Evolutionary conservation across 2,888 invertebrate genomes (phyloP), one percentile per base, ranked within the genome.

Genomic region (Tolmerus cingulatus): DNA sequence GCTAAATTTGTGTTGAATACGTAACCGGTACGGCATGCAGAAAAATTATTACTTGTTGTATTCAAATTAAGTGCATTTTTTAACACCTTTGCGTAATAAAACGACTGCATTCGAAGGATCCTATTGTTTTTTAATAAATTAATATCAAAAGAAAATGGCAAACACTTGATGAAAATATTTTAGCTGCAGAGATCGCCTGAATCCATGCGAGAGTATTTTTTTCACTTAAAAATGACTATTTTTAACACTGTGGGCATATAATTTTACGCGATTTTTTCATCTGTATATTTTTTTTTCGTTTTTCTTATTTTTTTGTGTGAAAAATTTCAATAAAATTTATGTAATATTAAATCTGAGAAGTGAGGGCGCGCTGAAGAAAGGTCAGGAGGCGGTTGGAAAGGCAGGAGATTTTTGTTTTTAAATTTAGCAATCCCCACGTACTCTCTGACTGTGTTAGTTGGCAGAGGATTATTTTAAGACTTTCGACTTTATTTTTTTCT

Each of bases 251-350:
- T 5, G 77, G 77, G 86, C 86, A 86, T 77, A 86, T 77, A 74
- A 43, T 85, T 85, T 23, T 46, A 66, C 30, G 74, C 30, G 66
- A 66, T 66, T 66, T 66, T 19, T 66, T 55, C 23, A 2, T 66
- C 23, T 66, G 23, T 66, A 66, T 19, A 23, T 23, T 66, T 66
- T 23, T 23, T 57, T 23, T 46, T 46, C 12, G 4, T 46, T 46
- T 46, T 46, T 46, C 23, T 66, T 66, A 27, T 46, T 84, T 57
- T 81, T 51, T 34, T 85, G 27, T 74, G 30, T 74, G 51, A 74
- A 85, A 76, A 27, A 34, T 87, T 76, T 84, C 55, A 84, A 85
- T 81, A 87, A 87, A 77, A 87, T 88, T 87, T 87, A 88, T 85
- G 86, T 88, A 87, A 87, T 84, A 87, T 85, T 77, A 74, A 74